phyloP scores from a whole-genome alignment of 1,140 invertebrate species.

The Lamellibrachia luymesi region DNA sequence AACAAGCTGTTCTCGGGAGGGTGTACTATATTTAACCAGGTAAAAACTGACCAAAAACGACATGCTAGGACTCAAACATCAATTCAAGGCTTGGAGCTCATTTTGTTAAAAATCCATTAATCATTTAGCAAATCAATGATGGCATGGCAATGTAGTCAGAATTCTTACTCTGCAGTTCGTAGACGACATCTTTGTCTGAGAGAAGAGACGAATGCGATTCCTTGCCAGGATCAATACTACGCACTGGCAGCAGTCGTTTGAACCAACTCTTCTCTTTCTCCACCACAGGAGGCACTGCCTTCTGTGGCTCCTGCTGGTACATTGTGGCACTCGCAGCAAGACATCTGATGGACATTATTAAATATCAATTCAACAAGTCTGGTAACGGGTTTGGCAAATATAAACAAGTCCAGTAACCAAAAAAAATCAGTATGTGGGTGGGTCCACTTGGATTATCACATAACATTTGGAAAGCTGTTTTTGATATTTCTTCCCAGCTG shows the following conservation, averaged over 20 bases:
- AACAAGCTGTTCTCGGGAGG: no score
- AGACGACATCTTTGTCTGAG: slow-evolving; percentile 91
- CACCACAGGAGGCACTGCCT: neutral
- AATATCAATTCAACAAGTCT: no score
- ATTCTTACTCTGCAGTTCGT: slow-evolving; percentile 78
- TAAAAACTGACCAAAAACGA: neutral
- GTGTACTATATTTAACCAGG: neutral
- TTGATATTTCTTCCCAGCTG: no score
- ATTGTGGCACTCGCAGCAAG: neutral
- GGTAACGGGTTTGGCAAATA: no score
- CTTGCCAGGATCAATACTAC: slow-evolving; percentile 58
- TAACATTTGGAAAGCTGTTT: no score
- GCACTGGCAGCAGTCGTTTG: neutral
- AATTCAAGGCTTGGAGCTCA: no score
- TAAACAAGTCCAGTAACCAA: no score
- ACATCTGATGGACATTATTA: neutral
- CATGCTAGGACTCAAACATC: neutral
- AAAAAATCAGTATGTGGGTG: no score
- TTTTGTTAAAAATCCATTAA: no score
- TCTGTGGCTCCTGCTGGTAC: neutral
- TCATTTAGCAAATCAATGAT: neutral
- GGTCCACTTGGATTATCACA: no score
- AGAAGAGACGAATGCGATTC: slow-evolving; percentile 93
- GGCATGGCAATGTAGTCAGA: neutral
- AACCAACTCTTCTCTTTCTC: slow-evolving; percentile 16